A percentile compares a stretch with the other conserved stretches of the same genome.
These are phyloP conservation scores for Amphipoea oculea DNA, from an alignment of 2,888 invertebrate species.

Conservation along the genomic window DNA sequence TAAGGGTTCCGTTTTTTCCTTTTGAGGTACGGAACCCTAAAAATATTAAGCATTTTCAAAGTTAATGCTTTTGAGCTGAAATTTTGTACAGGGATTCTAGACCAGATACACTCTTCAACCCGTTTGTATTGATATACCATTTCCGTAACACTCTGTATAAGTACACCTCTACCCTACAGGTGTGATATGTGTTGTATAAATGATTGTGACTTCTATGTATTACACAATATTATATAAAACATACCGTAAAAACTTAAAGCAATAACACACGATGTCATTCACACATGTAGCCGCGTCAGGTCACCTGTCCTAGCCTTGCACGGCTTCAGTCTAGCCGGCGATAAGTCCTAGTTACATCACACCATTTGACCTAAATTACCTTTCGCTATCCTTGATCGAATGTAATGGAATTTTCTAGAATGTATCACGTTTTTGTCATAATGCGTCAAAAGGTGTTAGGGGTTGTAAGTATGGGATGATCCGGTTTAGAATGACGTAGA, in stretches of 20 bases:
- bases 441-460: constrained; percentile 28
- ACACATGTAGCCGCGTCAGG: constrained; percentile 50
- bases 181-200: not conserved
- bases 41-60: no score
- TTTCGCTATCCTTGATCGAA: constrained; percentile 59
- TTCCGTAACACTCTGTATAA: no score
- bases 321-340: constrained; percentile 65
- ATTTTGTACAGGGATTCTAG: no score
- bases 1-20: no score
- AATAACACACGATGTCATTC: constrained; percentile 54
- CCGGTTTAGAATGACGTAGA: constrained; percentile 4
- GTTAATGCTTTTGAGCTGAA: no score
- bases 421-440: constrained; percentile 46
- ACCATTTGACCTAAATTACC: constrained; percentile 63
- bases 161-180: not conserved
- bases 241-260: constrained; percentile 17
- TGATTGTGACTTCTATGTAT: not conserved
- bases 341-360: constrained; percentile 61
- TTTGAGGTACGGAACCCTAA: no score
- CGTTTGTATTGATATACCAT: no score
- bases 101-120: no score
- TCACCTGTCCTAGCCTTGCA: constrained; percentile 48
- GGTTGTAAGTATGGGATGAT: constrained; percentile 5
- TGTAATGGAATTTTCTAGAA: constrained; percentile 48
- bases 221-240: not conserved